These are phyloP conservation scores for Drosophila algonquin DNA, from an alignment of 2,888 invertebrate genomes.

Conservation along the genomic window DNA sequence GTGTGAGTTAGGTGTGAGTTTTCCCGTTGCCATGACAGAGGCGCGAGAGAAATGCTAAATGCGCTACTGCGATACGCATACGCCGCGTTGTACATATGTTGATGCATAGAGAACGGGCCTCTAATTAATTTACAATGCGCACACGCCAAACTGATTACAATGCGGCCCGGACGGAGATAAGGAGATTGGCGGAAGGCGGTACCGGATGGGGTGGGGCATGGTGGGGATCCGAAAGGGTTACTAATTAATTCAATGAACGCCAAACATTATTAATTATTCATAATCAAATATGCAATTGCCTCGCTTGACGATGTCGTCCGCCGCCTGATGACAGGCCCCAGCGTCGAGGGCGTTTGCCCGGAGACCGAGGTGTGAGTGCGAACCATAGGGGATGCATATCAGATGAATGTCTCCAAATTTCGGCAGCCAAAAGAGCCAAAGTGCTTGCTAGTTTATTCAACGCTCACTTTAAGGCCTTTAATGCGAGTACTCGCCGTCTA, in stretches of 20 bases:
- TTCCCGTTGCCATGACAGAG: slow-evolving; percentile 32
- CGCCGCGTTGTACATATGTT: slow-evolving; percentile 23
- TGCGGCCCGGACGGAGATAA: slow-evolving; percentile 20
- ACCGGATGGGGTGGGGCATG: slow-evolving; percentile 5
- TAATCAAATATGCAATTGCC: slow-evolving; percentile 77
- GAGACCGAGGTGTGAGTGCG: slow-evolving; percentile 32
- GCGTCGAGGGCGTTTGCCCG: slow-evolving; percentile 10
- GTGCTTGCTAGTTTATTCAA: not conserved
- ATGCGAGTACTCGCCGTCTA: not conserved
- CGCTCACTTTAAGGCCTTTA: slow-evolving; percentile 1
- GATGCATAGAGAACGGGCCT: slow-evolving; percentile 53
- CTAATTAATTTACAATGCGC: slow-evolving; percentile 75
- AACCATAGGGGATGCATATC: slow-evolving; percentile 43
- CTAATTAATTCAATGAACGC: slow-evolving; percentile 77
- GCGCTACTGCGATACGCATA: slow-evolving; percentile 19
- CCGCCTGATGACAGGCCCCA: slow-evolving; percentile 47
- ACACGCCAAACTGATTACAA: slow-evolving; percentile 50
- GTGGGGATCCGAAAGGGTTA: slow-evolving; percentile 27
- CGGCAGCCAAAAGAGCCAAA: not conserved
- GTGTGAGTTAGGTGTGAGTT: slow-evolving; percentile 8
- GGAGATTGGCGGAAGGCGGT: slow-evolving; percentile 20
- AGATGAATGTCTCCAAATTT: slow-evolving; percentile 23
- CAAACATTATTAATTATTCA: slow-evolving; percentile 79
- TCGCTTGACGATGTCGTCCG: slow-evolving; percentile 45
- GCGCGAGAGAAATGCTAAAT: slow-evolving; percentile 2